These are phyloP conservation scores for Barbus barbus DNA, from an alignment of 2,113 vertebrate species.

Conservation along the genomic window DNA sequence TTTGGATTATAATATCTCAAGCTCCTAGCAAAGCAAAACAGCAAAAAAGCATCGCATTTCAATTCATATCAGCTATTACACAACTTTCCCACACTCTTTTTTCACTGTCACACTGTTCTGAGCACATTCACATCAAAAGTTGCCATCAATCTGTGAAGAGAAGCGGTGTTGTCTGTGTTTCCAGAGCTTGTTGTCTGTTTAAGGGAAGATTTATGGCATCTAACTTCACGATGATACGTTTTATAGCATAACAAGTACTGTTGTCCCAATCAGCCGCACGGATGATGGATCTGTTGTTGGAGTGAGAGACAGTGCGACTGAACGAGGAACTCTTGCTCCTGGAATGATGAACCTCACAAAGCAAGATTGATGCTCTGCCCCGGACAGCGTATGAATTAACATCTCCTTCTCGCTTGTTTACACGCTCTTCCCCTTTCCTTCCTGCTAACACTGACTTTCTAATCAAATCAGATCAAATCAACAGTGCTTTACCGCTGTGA, in stretches of 20 bases:
- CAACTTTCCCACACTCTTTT: not conserved
- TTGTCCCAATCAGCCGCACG: slow-evolving; percentile 51
- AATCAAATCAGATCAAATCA: slow-evolving; percentile 38
- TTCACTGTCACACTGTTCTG: not conserved
- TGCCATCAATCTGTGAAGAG: slow-evolving; percentile 24
- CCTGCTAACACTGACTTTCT: slow-evolving; percentile 22
- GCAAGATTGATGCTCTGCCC: slow-evolving; percentile 54
- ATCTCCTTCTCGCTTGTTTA: slow-evolving; percentile 20
- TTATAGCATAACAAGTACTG: slow-evolving; percentile 54
- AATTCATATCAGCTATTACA: slow-evolving; percentile 19
- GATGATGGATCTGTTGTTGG: slow-evolving; percentile 52
- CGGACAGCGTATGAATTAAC: slow-evolving; percentile 30
- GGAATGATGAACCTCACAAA: slow-evolving; percentile 47
- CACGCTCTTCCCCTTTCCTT: slow-evolving; percentile 29
- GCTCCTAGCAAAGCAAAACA: slow-evolving; percentile 29
- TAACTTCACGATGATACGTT: slow-evolving; percentile 47
- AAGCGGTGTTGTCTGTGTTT: slow-evolving; percentile 31
- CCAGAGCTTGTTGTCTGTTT: slow-evolving; percentile 33
- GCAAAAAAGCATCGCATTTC: slow-evolving; percentile 29
- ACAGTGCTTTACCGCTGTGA: slow-evolving; percentile 14
- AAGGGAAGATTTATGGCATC: slow-evolving; percentile 49
- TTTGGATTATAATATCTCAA: slow-evolving; percentile 31
- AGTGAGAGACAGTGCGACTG: slow-evolving; percentile 9
- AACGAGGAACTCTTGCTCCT: slow-evolving; percentile 26
- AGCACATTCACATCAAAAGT: not conserved